These are phyloP conservation scores for Rhea americana DNA, from an alignment of 2,113 vertebrate genomes.

Conservation along the genomic window DNA sequence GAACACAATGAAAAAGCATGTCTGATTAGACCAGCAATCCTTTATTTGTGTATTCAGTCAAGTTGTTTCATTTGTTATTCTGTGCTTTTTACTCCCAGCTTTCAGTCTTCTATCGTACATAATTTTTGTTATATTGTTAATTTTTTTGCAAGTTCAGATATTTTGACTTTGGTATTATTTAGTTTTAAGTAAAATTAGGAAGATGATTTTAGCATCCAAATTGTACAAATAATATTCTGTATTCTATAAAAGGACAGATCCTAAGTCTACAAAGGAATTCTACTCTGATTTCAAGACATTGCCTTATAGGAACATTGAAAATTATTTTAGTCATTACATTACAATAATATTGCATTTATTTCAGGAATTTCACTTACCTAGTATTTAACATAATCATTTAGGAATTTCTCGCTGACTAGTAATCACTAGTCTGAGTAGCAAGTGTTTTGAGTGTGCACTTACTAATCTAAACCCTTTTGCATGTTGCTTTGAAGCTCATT, in stretches of 20 bases:
- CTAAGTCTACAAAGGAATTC: neutral
- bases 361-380: neutral
- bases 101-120: neutral
- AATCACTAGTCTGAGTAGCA: neutral
- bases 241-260: neutral
- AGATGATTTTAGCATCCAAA: neutral
- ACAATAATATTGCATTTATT: neutral
- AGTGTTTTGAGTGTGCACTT: neutral
- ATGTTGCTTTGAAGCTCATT: neutral
- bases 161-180: neutral
- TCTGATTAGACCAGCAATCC: neutral
- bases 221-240: neutral
- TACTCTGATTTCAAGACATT: neutral
- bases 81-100: neutral
- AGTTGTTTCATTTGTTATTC: neutral
- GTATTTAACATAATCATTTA: neutral
- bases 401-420: neutral
- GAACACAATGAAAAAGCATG: neutral
- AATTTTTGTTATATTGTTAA: neutral
- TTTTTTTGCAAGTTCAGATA: neutral
- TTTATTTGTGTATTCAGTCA: neutral
- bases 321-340: neutral
- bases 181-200: neutral
- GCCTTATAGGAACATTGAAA: neutral
- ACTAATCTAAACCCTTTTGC: neutral